Evolutionary conservation across 2,797 vertebrate species (phyloP).

Genomic region (Danio tinwini): DNA sequence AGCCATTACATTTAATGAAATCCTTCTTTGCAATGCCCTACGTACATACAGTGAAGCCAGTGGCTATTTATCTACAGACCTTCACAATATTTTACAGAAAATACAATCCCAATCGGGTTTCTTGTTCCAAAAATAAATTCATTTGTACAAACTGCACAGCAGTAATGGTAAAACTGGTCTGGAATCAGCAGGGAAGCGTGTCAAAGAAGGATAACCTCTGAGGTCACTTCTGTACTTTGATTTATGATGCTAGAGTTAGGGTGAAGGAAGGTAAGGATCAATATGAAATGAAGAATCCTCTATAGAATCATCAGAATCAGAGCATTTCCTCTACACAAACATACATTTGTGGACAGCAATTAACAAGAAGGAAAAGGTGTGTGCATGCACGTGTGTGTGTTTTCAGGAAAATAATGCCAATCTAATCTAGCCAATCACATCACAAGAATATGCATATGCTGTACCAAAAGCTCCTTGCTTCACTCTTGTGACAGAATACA

Average conservation of each 20-base stretch:
- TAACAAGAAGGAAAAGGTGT: slow-evolving; percentile 6
- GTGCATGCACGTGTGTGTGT: background rate
- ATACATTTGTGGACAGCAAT: slow-evolving; percentile 40
- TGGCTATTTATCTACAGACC: slow-evolving; percentile 42
- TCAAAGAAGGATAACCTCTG: background rate
- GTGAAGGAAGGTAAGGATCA: background rate
- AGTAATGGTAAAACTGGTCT: slow-evolving; percentile 20
- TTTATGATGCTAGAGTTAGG: slow-evolving; percentile 28
- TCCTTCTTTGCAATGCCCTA: slow-evolving; percentile 54
- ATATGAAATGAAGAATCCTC: slow-evolving; percentile 11
- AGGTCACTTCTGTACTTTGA: slow-evolving; percentile 22
- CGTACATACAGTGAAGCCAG: slow-evolving; percentile 53
- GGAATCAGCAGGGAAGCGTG: slow-evolving; percentile 3
- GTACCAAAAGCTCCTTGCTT: background rate
- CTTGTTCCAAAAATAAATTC: slow-evolving; percentile 39
- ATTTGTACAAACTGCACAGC: slow-evolving; percentile 26
- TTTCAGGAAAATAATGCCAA: background rate
- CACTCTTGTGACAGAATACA: background rate
- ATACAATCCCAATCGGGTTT: slow-evolving; percentile 31
- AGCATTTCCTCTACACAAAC: slow-evolving; percentile 8
- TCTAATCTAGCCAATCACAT: slow-evolving; percentile 7
- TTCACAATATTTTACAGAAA: slow-evolving; percentile 36
- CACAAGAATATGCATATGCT: background rate
- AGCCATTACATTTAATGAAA: slow-evolving; percentile 63
- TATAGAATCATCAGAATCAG: slow-evolving; percentile 8